Base-by-base conservation (phyloP, 2,113 vertebrate species). In the Zingel zingel region DNA sequence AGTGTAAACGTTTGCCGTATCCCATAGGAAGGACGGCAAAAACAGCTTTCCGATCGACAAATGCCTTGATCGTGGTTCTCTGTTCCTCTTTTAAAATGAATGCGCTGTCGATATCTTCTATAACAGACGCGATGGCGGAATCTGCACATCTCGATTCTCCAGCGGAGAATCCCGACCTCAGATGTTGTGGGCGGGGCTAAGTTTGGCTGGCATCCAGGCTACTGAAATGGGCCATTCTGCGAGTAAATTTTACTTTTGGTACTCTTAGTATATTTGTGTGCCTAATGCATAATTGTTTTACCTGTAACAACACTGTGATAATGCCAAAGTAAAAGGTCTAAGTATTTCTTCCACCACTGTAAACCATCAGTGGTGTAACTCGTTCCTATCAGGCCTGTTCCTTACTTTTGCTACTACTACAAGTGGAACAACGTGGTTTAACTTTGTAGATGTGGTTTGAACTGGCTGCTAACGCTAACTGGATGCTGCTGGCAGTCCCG, bases 371-470 rank as follows among this genome's bases (percentile, higher is more conserved):
- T 61, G 82, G 63, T 77, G 21, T 63, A 54, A 58, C 45, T 72
- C 16, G 58, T 21, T 68, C 56, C 23, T 21, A 25, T 27, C 64
- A n/a, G 65, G 5, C 33, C 54, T 30, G 25, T 59, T 50, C 33
- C 43, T 73, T 25, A 18, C 58, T 71, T 47, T 69, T 61, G 11
- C 23, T 13, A 39, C 68, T 18, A 25, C 16, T 50, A 6, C 27
- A 68, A 83, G 61, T 65, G 63, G 19, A 85, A 65, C 85, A 74
- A 21, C 84, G 33, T 33, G 33, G 27, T 74, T 69, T 23, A 16
- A 63, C 56, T 33, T 33, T 33, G 6, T 33, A 27, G 27, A 27
- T 27, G 27, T 64, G 21, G 61, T 80, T 80, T 57, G 62, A 77
- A 58, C 59, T 21, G 72, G 71, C 58, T 68, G 78, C 65, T 85